A percentile compares a stretch with the other conserved stretches of the same genome.
Evolutionary conservation across 2,797 vertebrate species (phyloP).

Genomic region (Notolepis coatsorum): DNA sequence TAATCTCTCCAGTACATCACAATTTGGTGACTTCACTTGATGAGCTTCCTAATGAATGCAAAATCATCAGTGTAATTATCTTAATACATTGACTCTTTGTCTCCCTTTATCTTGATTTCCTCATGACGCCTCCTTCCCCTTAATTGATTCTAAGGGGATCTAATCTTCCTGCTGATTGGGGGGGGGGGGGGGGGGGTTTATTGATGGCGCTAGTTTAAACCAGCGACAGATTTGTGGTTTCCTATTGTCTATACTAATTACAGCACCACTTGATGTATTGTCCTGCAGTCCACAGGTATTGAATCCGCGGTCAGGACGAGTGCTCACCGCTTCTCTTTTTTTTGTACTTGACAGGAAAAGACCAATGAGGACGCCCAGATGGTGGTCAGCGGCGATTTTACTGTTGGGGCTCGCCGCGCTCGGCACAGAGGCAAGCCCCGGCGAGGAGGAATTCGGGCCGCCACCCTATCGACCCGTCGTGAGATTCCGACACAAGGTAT

Average conservation of each 20-base stretch:
- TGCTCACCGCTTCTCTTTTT: conserved; percentile 63
- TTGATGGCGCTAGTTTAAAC: conserved; percentile 78
- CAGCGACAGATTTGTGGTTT: conserved; percentile 59
- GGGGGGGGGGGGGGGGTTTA: conserved; percentile 66
- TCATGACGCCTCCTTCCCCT: conserved; percentile 68
- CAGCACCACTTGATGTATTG: conserved; percentile 70
- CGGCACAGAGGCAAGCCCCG: conserved; percentile 81
- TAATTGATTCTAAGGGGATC: conserved; percentile 80
- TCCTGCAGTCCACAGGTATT: conserved; percentile 46
- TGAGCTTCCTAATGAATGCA: conserved; percentile 68
- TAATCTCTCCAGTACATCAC: conserved; percentile 55
- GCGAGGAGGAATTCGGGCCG: conserved; percentile 81
- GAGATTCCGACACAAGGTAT: conserved; percentile 96
- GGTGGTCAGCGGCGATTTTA: conserved; percentile 80
- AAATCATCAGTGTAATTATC: conserved; percentile 72
- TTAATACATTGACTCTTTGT: conserved; percentile 73
- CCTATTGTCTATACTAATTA: conserved; percentile 78
- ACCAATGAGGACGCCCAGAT: conserved; percentile 85
- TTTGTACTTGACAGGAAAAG: conserved; percentile 81
- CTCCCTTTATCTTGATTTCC: conserved; percentile 73
- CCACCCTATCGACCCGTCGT: conserved; percentile 85
- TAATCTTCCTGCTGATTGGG: conserved; percentile 67
- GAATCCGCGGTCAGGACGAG: conserved; percentile 31
- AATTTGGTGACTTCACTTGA: conserved; percentile 48
- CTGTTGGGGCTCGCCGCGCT: conserved; percentile 81